Evolutionary conservation across 2,888 invertebrate species (phyloP).

Genomic region (Sialis fuliginosa): DNA sequence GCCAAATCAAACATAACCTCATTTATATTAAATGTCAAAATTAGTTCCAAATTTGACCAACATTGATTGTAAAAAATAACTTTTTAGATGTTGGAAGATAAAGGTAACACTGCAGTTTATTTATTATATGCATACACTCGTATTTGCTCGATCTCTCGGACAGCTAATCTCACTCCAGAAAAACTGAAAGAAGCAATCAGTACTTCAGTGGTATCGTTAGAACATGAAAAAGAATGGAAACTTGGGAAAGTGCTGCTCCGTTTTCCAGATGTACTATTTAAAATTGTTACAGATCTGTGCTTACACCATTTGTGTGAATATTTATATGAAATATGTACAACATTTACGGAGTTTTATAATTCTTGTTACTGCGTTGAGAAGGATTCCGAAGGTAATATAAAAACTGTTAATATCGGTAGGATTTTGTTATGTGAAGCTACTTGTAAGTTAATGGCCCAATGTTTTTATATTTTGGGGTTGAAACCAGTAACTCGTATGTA

Average conservation of each 20-base stretch:
- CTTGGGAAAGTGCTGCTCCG: constrained; percentile 71
- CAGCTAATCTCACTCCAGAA: constrained; percentile 45
- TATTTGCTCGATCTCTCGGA: constrained; percentile 78
- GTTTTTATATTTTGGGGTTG: constrained; percentile 81
- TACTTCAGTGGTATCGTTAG: constrained; percentile 43
- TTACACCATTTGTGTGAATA: constrained; percentile 87
- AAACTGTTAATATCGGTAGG: constrained; percentile 69
- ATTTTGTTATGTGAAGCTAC: constrained; percentile 86
- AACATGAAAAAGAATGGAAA: constrained; percentile 89
- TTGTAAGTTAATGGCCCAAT: constrained; percentile 68
- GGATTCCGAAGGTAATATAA: constrained; percentile 59
- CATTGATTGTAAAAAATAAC: constrained; percentile 1
- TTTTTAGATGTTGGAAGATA: constrained; percentile 82
- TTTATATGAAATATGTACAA: constrained; percentile 82
- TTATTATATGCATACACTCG: constrained; percentile 86
- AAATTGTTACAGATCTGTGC: constrained; percentile 63
- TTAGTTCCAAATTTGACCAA: too few species aligned
- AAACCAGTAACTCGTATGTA: constrained; percentile 87
- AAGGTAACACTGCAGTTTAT: constrained; percentile 97
- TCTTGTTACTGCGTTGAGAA: constrained; percentile 95
- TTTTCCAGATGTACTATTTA: constrained; percentile 73
- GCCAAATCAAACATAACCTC: too few species aligned
- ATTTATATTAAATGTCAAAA: too few species aligned
- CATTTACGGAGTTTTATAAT: constrained; percentile 95
- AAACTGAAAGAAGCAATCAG: constrained; percentile 41